A percentile compares a stretch with the other conserved stretches of the same genome.
phyloP scores from a whole-genome alignment of 2,797 vertebrate species.

The Streptopelia turtur region DNA sequence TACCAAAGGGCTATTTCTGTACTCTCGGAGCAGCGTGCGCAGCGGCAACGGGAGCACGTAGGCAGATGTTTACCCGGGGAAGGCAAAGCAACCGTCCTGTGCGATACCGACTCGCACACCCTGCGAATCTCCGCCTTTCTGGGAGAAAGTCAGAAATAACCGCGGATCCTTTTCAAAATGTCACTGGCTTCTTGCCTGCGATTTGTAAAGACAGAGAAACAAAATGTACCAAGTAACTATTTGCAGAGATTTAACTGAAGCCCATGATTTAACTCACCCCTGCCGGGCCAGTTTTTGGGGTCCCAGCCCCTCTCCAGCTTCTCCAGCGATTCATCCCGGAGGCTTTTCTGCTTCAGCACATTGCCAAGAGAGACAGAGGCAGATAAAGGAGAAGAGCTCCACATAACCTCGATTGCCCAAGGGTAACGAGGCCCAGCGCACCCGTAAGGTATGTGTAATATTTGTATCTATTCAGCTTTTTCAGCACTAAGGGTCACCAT shows the following conservation, averaged over 20 bases:
- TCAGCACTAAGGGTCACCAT: conserved; percentile 10
- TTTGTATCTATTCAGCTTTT: conserved; percentile 68
- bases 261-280: too few species aligned
- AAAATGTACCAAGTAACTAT: not conserved
- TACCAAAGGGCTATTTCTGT: not conserved
- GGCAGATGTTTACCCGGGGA: not conserved
- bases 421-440: conserved; percentile 51
- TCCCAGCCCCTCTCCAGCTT: not conserved
- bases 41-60: rapidly evolving
- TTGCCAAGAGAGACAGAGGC: conserved; percentile 28
- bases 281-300: not conserved
- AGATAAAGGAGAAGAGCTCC: conserved; percentile 28
- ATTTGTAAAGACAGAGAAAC: not conserved
- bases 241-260: not conserved
- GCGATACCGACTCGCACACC: rapidly evolving
- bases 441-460: not conserved
- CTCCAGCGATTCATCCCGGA: not conserved
- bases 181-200: not conserved
- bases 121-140: rapidly evolving
- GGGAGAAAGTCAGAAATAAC: not conserved
- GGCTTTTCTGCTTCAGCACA: not conserved
- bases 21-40: not conserved
- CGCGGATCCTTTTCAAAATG: rapidly evolving
- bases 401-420: conserved; percentile 69
- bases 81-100: rapidly evolving